Conservation (phyloP, 1,140 invertebrate species). For the Leptinotarsa lineolata region DNA sequence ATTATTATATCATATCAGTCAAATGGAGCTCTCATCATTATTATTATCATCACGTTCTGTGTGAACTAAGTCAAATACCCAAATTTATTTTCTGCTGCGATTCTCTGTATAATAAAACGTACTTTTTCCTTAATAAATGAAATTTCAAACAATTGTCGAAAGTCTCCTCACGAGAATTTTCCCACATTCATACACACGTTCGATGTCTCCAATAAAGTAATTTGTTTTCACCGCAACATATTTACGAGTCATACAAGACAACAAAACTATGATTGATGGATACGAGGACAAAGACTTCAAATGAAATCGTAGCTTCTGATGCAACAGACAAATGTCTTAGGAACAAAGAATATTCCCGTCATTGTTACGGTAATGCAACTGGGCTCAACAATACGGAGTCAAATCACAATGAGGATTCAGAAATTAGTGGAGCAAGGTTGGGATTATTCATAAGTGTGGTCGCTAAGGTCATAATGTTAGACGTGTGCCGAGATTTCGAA, state of each 20-base stretch:
- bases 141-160: neutral
- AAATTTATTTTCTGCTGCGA: too few species aligned
- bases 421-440: slow-evolving; percentile 17
- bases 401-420: slow-evolving; percentile 14
- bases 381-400: slow-evolving; percentile 10
- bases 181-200: slow-evolving; percentile 2
- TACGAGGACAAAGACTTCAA: slow-evolving; percentile 13
- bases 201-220: slow-evolving; percentile 18
- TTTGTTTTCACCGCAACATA: slow-evolving; percentile 12
- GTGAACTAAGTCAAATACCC: too few species aligned
- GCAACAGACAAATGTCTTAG: slow-evolving; percentile 10
- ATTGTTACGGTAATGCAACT: slow-evolving; percentile 13
- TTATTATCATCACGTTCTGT: too few species aligned
- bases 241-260: slow-evolving; percentile 10
- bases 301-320: slow-evolving; percentile 10
- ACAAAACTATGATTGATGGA: slow-evolving; percentile 16
- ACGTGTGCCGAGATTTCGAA: slow-evolving; percentile 2
- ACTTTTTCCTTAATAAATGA: too few species aligned
- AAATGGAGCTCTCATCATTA: too few species aligned
- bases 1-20: too few species aligned
- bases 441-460: neutral
- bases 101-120: too few species aligned
- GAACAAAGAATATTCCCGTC: slow-evolving; percentile 14
- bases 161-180: neutral
- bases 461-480: neutral